Conservation (phyloP, 2,888 invertebrate genomes). For the Nomada flava region DNA sequence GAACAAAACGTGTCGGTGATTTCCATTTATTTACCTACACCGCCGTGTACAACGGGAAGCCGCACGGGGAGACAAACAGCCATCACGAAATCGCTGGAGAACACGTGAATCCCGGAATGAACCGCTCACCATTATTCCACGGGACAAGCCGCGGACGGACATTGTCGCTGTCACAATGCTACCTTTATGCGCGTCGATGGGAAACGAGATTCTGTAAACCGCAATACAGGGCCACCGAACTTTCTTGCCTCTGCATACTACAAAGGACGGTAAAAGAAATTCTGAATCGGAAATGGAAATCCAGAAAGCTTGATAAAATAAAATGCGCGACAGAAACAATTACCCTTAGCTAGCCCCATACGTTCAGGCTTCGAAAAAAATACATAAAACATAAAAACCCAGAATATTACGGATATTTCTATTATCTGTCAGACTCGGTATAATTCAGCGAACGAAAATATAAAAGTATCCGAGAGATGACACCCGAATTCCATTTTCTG, state of each 20-base stretch:
- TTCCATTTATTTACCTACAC: slow-evolving; percentile 57
- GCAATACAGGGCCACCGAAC: not conserved
- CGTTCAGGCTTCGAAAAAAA: no score
- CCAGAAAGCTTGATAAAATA: no score
- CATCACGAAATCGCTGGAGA: slow-evolving; percentile 8
- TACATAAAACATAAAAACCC: not conserved
- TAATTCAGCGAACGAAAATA: no score
- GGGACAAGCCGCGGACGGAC: slow-evolving; percentile 8
- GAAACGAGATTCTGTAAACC: slow-evolving; percentile 8
- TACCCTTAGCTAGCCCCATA: no score
- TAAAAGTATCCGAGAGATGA: no score
- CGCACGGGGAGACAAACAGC: slow-evolving; percentile 24
- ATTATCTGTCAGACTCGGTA: not conserved
- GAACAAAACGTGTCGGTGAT: slow-evolving; percentile 40
- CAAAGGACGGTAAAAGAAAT: no score
- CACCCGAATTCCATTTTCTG: no score
- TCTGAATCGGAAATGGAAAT: no score
- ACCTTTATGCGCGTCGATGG: slow-evolving; percentile 5
- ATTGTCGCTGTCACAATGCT: slow-evolving; percentile 43
- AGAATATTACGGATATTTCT: not conserved
- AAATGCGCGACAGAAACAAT: no score
- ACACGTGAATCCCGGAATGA: slow-evolving; percentile 45
- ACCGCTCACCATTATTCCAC: slow-evolving; percentile 33
- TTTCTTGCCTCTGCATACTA: not conserved
- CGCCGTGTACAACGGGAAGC: slow-evolving; percentile 25